phyloP scores from a whole-genome alignment of 2,888 invertebrate genomes.

The Perizoma affinitatum region DNA sequence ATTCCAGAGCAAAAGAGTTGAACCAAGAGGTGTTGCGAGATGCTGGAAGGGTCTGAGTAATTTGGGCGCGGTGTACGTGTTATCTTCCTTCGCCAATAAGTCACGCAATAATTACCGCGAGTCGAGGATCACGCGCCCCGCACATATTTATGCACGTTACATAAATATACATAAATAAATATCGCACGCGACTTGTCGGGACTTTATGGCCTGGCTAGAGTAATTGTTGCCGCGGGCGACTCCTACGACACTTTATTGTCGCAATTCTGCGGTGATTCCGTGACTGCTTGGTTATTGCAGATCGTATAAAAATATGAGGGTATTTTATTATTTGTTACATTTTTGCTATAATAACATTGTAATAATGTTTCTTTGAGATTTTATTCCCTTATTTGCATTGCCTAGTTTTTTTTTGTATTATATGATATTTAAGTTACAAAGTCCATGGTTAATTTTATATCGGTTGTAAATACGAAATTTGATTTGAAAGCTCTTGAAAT shows the following conservation, averaged over 20 bases:
- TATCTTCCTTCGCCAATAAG: constrained; percentile 81
- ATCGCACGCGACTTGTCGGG: constrained; percentile 64
- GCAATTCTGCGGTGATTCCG: constrained; percentile 44
- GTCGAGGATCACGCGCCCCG: constrained; percentile 71
- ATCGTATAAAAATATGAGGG: constrained; percentile 22
- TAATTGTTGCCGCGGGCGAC: constrained; percentile 60
- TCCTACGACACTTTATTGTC: constrained; percentile 41
- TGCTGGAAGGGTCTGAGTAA: constrained; percentile 47
- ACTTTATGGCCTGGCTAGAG: constrained; percentile 56
- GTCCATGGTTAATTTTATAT: not conserved
- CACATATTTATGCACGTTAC: constrained; percentile 75
- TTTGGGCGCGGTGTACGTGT: constrained; percentile 70
- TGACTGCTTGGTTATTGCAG: constrained; percentile 37
- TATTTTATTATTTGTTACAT: constrained; percentile 16
- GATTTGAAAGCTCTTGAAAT: constrained; percentile 34
- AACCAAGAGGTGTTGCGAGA: constrained; percentile 24
- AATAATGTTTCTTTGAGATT: not conserved
- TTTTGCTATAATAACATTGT: constrained; percentile 7
- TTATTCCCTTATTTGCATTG: too few relatives aligned
- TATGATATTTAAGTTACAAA: not conserved
- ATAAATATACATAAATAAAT: constrained; percentile 72
- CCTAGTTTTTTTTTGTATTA: not conserved
- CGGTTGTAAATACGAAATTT: not conserved
- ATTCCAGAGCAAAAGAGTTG: constrained; percentile 15
- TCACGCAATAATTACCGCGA: constrained; percentile 82